These are phyloP conservation scores for Siderastrea radians DNA, from an alignment of 92 coral and sea anemone genomes.

Conservation along the genomic window DNA sequence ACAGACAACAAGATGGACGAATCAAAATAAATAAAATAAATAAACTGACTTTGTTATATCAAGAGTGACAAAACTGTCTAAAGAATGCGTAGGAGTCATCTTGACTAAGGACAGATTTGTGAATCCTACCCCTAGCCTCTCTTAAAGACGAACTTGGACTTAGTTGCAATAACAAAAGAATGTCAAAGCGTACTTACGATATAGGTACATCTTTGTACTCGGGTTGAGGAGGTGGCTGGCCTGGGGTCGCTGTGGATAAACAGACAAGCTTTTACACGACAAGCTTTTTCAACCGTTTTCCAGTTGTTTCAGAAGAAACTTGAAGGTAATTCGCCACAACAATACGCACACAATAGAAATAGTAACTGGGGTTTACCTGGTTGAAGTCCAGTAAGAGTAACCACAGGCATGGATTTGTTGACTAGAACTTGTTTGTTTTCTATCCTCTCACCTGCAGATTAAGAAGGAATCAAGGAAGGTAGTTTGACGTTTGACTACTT, in stretches of 20 bases:
- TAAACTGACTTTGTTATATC: no score
- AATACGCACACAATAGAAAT: no score
- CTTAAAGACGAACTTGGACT: no score
- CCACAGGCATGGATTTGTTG: slow-evolving; percentile 98
- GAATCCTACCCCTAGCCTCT: no score
- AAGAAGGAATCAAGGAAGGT: background rate
- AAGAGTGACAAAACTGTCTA: no score
- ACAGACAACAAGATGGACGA: no score
- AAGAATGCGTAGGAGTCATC: no score
- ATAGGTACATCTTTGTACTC: slow-evolving; percentile 96
- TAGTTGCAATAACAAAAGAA: background rate
- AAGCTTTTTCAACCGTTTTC: background rate
- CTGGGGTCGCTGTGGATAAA: slow-evolving; percentile 72
- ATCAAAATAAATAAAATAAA: no score
- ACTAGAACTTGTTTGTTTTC: slow-evolving; percentile 93
- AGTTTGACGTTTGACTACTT: no score
- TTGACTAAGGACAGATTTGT: no score
- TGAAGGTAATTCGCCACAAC: no score
- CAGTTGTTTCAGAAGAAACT: no score
- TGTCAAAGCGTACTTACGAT: slow-evolving; percentile 61
- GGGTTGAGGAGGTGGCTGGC: slow-evolving; percentile 85
- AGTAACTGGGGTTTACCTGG: slow-evolving; percentile 52
- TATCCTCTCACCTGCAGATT: slow-evolving; percentile 84
- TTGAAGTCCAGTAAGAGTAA: slow-evolving; percentile 83
- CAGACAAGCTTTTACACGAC: background rate